Evolutionary conservation across 1,140 invertebrate genomes (phyloP), one percentile per base, ranked within the genome.

Genomic region (Mycetomoellerius zeteki): DNA sequence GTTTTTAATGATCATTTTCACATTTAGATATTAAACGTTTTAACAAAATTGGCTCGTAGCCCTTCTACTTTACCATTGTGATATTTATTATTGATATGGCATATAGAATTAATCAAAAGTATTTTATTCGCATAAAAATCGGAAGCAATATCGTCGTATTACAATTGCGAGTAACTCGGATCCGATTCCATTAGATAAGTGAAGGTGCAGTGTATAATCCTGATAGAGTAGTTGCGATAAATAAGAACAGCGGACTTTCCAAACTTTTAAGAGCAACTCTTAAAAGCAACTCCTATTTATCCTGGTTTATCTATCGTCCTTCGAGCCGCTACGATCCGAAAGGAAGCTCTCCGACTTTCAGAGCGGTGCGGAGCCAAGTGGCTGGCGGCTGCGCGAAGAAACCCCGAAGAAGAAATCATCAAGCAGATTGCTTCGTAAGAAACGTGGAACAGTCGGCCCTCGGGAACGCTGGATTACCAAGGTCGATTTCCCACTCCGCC

Each of bases 401-500:
- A 54, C 33, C 71, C 54, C 60, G 33, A 86, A 50, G 30, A 67
- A 78, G 62, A 77, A 88, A 90, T 90, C 89, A 90, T 90, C 88
- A 75, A 64, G 33, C 80, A 86, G 81, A 90, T 90, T 90, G 89
- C 88, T 90, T 78, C 76, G 64, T 82, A 90, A 87, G 75, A 82
- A 86, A 87, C 86, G 69, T 60, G 76, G 81, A 81, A 90, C 87
- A 87, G 71, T 73, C 76, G 65, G 52, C 72, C 56, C 72, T 88
- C 67, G 78, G 86, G 69, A 90, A 88, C 82, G 72, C 54, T 27
- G 90, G 89, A 91, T 91, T 88, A 90, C 89, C 89, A 91, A 91
- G 89, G 86, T 90, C 84, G 89, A 86, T 90, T 92, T 92, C 88
- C 85, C 86, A 88, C 82, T 91, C 91, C 86, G 69, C 86, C 86